Percentiles rank a stretch among this genome's conserved stretches.
phyloP scores from a whole-genome alignment of 1,140 invertebrate genomes.

The Drosophila ananassae region DNA sequence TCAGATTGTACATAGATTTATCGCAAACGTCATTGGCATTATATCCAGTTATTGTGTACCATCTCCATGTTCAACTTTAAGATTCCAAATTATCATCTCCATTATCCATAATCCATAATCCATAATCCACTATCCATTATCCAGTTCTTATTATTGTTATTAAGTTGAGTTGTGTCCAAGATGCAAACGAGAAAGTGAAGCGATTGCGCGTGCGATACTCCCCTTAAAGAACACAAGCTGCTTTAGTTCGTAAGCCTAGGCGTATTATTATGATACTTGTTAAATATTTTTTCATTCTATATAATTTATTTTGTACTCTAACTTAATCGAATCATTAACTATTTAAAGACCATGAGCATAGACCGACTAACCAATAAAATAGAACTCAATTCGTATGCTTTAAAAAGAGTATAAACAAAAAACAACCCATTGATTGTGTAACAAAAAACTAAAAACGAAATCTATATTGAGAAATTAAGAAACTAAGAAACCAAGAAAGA shows the following conservation, averaged over 20 bases:
- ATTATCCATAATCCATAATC: background rate
- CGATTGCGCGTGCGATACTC: background rate
- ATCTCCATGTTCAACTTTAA: background rate
- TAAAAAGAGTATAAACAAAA: constrained; percentile 41
- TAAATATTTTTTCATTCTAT: constrained; percentile 68
- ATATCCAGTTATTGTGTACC: background rate
- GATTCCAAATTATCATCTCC: background rate
- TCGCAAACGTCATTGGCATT: background rate
- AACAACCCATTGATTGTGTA: constrained; percentile 33
- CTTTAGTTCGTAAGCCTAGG: constrained; percentile 36
- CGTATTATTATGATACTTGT: constrained; percentile 28
- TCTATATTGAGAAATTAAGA: constrained; percentile 5
- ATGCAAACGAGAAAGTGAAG: background rate
- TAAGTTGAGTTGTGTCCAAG: constrained; percentile 12
- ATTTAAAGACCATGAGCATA: constrained; percentile 75
- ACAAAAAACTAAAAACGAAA: constrained; percentile 38
- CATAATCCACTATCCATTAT: background rate
- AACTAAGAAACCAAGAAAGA: no score
- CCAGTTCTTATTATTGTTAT: constrained; percentile 21
- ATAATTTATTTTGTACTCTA: constrained; percentile 77
- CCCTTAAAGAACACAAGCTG: constrained; percentile 5
- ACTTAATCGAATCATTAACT: constrained; percentile 50
- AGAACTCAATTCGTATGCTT: constrained; percentile 69
- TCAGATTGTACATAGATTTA: constrained; percentile 30
- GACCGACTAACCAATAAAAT: constrained; percentile 70